phyloP scores from a whole-genome alignment of 1,140 invertebrate species.

The Acromyrmex heyeri region DNA sequence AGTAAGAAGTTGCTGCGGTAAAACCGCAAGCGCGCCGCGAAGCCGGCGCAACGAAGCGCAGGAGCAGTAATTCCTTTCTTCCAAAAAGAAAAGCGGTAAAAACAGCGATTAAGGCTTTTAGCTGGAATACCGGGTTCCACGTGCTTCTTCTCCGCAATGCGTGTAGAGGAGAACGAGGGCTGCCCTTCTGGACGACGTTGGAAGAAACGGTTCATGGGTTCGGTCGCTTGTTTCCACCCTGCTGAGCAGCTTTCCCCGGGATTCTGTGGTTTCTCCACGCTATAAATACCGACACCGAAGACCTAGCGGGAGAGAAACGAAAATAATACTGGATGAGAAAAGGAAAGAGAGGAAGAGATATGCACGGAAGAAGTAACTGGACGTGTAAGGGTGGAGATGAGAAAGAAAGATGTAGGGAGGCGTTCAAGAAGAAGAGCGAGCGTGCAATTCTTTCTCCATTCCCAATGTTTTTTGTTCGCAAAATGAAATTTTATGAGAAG shows the following conservation, averaged over 20 bases:
- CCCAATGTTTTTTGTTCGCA: conserved; percentile 65
- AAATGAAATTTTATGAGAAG: conserved; percentile 74
- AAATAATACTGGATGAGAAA: conserved; percentile 15
- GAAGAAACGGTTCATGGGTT: conserved; percentile 74
- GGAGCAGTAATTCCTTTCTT: conserved; percentile 66
- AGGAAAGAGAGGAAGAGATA: conserved; percentile 33
- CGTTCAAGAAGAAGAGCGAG: conserved; percentile 42
- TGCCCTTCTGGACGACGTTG: conserved; percentile 55
- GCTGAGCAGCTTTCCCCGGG: conserved; percentile 71
- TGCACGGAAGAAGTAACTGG: conserved; percentile 44
- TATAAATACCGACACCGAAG: conserved; percentile 79
- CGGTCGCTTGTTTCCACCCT: conserved; percentile 73
- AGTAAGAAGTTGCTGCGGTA: conserved; percentile 59
- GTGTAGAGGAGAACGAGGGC: conserved; percentile 48
- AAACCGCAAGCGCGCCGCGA: conserved; percentile 49
- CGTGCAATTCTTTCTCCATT: conserved; percentile 51
- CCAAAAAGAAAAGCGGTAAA: conserved; percentile 52
- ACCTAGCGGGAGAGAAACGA: conserved; percentile 26
- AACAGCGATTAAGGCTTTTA: conserved; percentile 78
- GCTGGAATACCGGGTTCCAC: conserved; percentile 53
- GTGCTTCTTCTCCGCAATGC: conserved; percentile 57
- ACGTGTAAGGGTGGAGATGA: conserved; percentile 60
- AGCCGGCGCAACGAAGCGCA: conserved; percentile 30
- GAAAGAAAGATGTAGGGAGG: conserved; percentile 66
- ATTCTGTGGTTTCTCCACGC: conserved; percentile 72